A percentile compares a stretch with the other conserved stretches of the same genome.
Evolutionary conservation across 2,888 invertebrate genomes (phyloP).

Genomic region (Tiphia femorata): DNA sequence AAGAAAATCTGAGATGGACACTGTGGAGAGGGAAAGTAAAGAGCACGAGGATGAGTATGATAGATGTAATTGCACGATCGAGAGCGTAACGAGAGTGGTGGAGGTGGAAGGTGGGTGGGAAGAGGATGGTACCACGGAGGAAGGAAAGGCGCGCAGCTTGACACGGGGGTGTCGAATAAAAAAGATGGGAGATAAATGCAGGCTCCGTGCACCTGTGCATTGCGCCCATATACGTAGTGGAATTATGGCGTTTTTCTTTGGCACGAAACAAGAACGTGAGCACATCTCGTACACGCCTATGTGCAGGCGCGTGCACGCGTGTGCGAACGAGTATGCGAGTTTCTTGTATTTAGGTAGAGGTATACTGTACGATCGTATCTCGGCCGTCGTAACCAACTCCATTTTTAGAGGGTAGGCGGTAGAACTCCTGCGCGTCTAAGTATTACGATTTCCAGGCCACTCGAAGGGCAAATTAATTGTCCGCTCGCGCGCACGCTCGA

Average conservation of each 20-base stretch:
- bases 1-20: no score
- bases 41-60: neutral
- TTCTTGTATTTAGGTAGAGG: no score
- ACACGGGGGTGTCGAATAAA: no score
- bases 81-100: constrained; percentile 23
- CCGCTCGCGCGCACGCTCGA: no score
- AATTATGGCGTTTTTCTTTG: constrained; percentile 68
- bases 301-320: constrained; percentile 33
- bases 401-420: constrained; percentile 60
- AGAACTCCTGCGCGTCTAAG: constrained; percentile 29
- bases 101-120: constrained; percentile 28
- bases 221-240: constrained; percentile 65
- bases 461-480: constrained; percentile 53
- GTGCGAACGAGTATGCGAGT: no score
- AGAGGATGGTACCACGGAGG: constrained; percentile 32
- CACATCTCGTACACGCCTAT: no score
- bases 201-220: constrained; percentile 67
- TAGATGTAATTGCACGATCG: constrained; percentile 58
- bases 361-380: constrained; percentile 65
- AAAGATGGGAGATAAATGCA: no score
- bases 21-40: no score
- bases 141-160: constrained; percentile 34
- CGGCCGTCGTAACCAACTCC: constrained; percentile 64
- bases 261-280: no score
- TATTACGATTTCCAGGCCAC: constrained; percentile 17